Percentiles rank a stretch among this genome's conserved stretches.
phyloP scores from a whole-genome alignment of 2,113 vertebrate species.

The Amblyopsis rosae region DNA sequence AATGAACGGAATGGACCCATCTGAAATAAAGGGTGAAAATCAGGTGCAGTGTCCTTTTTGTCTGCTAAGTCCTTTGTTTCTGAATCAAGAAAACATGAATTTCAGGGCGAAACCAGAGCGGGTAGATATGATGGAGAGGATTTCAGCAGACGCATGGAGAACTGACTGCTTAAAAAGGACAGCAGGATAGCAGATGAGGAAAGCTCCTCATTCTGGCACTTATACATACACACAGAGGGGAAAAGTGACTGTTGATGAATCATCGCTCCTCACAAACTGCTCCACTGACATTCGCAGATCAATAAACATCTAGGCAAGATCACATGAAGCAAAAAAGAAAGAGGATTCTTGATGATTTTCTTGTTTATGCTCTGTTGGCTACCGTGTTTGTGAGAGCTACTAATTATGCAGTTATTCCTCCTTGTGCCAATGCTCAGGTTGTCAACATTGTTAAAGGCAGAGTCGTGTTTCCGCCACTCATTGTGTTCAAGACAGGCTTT shows the following conservation, averaged over 20 bases:
- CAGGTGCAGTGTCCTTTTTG: constrained; percentile 17
- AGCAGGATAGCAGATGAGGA: constrained; percentile 21
- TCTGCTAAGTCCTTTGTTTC: constrained; percentile 12
- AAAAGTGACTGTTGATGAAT: constrained; percentile 60
- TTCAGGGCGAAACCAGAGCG: constrained; percentile 5
- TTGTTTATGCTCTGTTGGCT: neutral
- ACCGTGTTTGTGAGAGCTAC: neutral
- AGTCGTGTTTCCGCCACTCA: constrained; percentile 8
- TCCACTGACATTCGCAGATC: constrained; percentile 44
- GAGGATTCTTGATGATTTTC: constrained; percentile 22
- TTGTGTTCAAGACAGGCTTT: neutral
- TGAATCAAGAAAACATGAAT: constrained; percentile 16
- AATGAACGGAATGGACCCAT: constrained; percentile 22
- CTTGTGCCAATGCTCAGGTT: constrained; percentile 19
- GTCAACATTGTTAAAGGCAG: constrained; percentile 12
- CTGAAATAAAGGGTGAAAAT: constrained; percentile 24
- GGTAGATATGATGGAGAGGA: constrained; percentile 24
- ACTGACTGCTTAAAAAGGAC: constrained; percentile 37
- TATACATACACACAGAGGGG: constrained; percentile 32
- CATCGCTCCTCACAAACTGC: constrained; percentile 39
- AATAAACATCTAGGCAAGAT: constrained; percentile 30
- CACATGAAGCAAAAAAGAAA: constrained; percentile 7
- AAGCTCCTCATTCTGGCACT: constrained; percentile 29
- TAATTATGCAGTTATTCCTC: constrained; percentile 31
- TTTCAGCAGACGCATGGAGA: neutral